These are phyloP conservation scores for Aleadryas rufinucha DNA, from an alignment of 2,113 vertebrate genomes.

Conservation along the genomic window DNA sequence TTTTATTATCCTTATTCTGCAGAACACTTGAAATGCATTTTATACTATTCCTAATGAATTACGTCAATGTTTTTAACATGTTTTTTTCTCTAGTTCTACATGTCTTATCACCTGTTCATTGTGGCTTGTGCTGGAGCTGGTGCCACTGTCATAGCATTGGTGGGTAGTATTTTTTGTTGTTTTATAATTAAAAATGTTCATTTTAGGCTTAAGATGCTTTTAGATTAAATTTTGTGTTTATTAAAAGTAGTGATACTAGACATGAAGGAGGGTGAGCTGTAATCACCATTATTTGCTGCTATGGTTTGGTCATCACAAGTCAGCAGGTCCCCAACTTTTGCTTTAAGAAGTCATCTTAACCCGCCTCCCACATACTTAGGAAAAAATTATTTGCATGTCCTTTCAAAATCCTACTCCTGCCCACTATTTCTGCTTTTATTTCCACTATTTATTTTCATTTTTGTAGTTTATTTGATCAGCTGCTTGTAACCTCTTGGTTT, in stretches of 20 bases:
- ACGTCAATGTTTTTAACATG: neutral
- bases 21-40: neutral
- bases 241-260: neutral
- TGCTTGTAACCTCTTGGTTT: neutral
- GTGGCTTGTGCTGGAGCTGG: constrained; percentile 96
- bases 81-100: constrained; percentile 86
- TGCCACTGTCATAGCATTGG: constrained; percentile 96
- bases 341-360: neutral
- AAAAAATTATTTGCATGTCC: neutral
- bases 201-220: constrained; percentile 38
- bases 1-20: neutral
- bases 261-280: neutral
- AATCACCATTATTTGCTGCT: neutral
- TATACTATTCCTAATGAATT: neutral
- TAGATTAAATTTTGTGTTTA: neutral
- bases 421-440: neutral
- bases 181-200: neutral
- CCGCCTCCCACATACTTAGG: neutral
- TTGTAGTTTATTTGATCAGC: neutral
- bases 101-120: constrained; percentile 98
- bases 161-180: constrained; percentile 72
- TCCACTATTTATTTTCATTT: neutral
- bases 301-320: neutral
- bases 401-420: neutral
- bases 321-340: neutral